Evolutionary conservation across 2,888 invertebrate species (phyloP), one percentile per base, ranked within the genome.

Genomic region (Polydrusus cervinus): DNA sequence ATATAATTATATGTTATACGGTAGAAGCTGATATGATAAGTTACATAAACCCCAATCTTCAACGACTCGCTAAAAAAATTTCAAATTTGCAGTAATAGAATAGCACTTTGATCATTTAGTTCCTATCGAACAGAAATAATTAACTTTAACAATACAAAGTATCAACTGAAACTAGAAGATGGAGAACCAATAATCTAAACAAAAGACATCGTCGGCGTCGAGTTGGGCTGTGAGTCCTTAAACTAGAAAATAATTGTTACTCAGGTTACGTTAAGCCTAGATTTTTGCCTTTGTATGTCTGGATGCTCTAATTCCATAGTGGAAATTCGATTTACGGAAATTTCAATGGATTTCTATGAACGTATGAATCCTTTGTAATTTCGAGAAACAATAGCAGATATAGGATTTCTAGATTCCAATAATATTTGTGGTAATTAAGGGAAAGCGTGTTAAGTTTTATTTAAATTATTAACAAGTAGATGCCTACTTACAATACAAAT

Each of bases 211-310:
- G 47, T 49, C 9, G 47, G n/a, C 8, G 51, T n/a, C 43, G n/a
- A 5, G 40, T 40, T 10, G 40, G 43, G 7, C 25, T 8, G 18
- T 51, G 20, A 51, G 20, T 20, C 51, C 20, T 3, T 51, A 51
- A 51, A 20, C 20, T 20, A 20, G 11, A 18, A 51, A 51, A 51
- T 51, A 51, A 51, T 51, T 51, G 18, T 51, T 51, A 11, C 51
- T 51, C 51, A 20, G 51, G 51, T 51, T 51, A 51, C 10, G 6
- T 51, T 51, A 51, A 51, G 51, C 51, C 18, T 1, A 16, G 18
- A 20, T 51, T 51, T 18, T 51, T 51, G 51, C 16, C 51, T 9
- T 51, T 51, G 51, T 51, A 18, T 51, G 1, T 18, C 16, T 51
- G 51, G 20, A 43, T 51, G 51, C 11, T 51, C 51, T 18, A 18